Evolutionary conservation across 1,140 invertebrate genomes (phyloP).

Genomic region (Tetraneura akinire): DNA sequence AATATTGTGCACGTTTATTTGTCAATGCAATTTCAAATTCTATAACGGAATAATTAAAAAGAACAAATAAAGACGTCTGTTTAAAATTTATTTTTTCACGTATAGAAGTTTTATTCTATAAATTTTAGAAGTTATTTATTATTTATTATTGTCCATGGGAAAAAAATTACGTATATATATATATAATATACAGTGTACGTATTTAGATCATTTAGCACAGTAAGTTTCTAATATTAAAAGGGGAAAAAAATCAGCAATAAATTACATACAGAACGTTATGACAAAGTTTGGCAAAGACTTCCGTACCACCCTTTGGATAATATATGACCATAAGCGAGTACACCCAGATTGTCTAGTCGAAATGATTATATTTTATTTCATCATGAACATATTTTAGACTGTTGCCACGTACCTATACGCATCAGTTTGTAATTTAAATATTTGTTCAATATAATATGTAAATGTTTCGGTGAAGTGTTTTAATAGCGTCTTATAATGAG

Average conservation of each 20-base stretch:
- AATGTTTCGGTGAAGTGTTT: too few relatives aligned
- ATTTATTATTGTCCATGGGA: background rate
- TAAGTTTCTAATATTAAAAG: conserved; percentile 12
- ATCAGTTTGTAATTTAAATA: too few relatives aligned
- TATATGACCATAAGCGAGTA: background rate
- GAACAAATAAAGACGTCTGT: too few relatives aligned
- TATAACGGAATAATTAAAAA: too few relatives aligned
- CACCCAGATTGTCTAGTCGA: background rate
- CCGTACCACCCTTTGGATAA: conserved; percentile 15
- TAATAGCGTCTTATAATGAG: too few relatives aligned
- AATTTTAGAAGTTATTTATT: conserved; percentile 1
- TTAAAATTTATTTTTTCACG: background rate
- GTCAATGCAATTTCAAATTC: too few relatives aligned
- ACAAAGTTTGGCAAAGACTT: conserved; percentile 32
- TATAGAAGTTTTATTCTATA: background rate
- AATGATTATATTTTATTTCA: background rate
- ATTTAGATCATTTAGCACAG: background rate
- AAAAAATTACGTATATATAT: background rate
- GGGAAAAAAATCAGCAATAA: conserved; percentile 11
- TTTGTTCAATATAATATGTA: too few relatives aligned
- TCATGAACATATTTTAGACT: background rate
- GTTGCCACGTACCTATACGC: background rate
- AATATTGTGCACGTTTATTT: background rate
- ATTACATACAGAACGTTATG: conserved; percentile 8
- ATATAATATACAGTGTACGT: background rate